These are phyloP conservation scores for Phocoena sinus DNA, from an alignment of 2,113 vertebrate species.

Conservation along the genomic window DNA sequence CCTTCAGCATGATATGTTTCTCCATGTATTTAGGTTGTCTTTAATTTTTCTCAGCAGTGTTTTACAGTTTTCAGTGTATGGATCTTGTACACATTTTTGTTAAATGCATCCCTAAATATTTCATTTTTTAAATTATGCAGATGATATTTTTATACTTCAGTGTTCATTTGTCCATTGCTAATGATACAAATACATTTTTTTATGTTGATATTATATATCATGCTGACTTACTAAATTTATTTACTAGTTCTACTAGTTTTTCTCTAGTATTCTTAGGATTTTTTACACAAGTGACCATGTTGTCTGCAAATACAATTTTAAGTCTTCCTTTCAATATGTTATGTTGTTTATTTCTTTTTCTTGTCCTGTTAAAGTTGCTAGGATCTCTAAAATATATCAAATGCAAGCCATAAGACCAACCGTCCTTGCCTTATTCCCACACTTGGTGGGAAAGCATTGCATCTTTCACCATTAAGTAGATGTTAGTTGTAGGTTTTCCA, in stretches of 20 bases:
- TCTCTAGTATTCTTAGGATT: neutral
- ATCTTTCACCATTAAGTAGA: neutral
- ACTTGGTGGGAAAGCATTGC: neutral
- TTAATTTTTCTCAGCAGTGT: neutral
- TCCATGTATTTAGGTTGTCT: neutral
- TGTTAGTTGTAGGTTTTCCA: constrained; percentile 1
- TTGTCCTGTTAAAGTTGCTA: constrained; percentile 19
- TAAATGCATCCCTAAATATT: neutral
- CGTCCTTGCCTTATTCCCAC: neutral
- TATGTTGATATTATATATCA: neutral
- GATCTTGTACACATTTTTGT: neutral
- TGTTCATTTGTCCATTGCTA: neutral
- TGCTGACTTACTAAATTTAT: neutral
- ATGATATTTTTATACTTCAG: neutral
- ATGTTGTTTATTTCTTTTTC: neutral
- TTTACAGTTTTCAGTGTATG: neutral
- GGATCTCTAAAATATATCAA: neutral
- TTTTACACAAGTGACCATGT: neutral
- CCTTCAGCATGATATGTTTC: neutral
- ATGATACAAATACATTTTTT: neutral
- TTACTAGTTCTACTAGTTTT: constrained; percentile 18
- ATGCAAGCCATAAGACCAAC: neutral
- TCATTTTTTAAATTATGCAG: neutral
- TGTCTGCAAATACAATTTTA: constrained; percentile 8
- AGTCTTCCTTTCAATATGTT: neutral